Conservation (phyloP, 1,140 invertebrate species). For the Cyphomyrmex costatus region DNA sequence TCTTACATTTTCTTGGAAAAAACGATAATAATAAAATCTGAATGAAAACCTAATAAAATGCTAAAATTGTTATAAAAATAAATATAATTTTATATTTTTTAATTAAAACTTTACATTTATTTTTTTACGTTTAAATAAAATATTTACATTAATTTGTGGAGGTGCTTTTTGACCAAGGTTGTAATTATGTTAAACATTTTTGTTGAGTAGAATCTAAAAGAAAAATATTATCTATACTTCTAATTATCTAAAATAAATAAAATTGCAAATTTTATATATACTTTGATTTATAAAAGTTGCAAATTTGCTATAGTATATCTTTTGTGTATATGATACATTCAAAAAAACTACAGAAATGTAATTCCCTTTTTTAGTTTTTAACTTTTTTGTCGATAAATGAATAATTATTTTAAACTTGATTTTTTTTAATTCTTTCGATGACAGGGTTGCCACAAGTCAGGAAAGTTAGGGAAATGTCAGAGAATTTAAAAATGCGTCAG, state of each 20-base stretch:
- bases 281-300: not conserved
- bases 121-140: too few relatives aligned
- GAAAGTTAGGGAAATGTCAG: too few relatives aligned
- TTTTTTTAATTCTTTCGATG: not conserved
- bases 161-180: too few relatives aligned
- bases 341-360: not conserved
- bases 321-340: not conserved
- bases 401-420: not conserved
- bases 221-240: not conserved
- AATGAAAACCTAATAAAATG: too few relatives aligned
- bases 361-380: slow-evolving; percentile 3
- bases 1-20: too few relatives aligned
- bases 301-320: not conserved
- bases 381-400: slow-evolving; percentile 20
- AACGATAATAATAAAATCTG: too few relatives aligned
- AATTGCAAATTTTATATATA: not conserved
- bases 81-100: too few relatives aligned
- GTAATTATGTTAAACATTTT: not conserved
- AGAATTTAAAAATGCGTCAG: too few relatives aligned
- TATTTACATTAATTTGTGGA: too few relatives aligned
- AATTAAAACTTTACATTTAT: too few relatives aligned
- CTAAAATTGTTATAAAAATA: too few relatives aligned
- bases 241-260: not conserved
- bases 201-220: not conserved
- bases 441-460: too few relatives aligned